Conservation (phyloP, 1,140 invertebrate species). For the Tetranychus cinnabarinus region DNA sequence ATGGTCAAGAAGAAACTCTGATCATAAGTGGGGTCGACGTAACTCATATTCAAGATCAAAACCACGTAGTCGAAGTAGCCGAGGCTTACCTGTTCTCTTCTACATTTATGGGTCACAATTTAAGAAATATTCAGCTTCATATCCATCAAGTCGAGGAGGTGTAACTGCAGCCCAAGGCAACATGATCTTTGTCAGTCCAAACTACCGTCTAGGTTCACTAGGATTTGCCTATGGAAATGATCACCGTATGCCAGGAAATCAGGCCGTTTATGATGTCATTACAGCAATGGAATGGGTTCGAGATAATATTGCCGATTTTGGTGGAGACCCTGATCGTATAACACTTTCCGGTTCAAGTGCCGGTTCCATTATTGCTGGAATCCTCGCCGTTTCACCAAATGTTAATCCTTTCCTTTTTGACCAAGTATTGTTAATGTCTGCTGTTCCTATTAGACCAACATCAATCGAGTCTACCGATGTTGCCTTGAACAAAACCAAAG, state of each 20-base stretch:
- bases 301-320: constrained; percentile 20
- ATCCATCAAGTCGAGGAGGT: too few species aligned
- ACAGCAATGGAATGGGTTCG: constrained; percentile 21
- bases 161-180: constrained; percentile 19
- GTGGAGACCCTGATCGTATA: constrained; percentile 19
- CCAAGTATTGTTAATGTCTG: neutral
- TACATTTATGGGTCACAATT: too few species aligned
- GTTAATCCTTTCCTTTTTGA: neutral
- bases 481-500: neutral
- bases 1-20: too few species aligned
- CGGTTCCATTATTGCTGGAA: constrained; percentile 11
- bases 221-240: constrained; percentile 17
- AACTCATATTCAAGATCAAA: too few species aligned
- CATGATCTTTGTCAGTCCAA: constrained; percentile 26
- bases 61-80: too few species aligned
- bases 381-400: neutral
- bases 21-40: too few species aligned
- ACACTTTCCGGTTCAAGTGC: constrained; percentile 28
- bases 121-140: too few species aligned
- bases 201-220: constrained; percentile 1
- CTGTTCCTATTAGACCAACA: neutral
- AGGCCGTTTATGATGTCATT: constrained; percentile 22
- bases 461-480: neutral
- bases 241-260: constrained; percentile 13
- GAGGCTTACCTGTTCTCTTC: too few species aligned